Evolutionary conservation across 2,113 vertebrate genomes (phyloP), one percentile per base, ranked within the genome.

Genomic region (Glaucomys volans): DNA sequence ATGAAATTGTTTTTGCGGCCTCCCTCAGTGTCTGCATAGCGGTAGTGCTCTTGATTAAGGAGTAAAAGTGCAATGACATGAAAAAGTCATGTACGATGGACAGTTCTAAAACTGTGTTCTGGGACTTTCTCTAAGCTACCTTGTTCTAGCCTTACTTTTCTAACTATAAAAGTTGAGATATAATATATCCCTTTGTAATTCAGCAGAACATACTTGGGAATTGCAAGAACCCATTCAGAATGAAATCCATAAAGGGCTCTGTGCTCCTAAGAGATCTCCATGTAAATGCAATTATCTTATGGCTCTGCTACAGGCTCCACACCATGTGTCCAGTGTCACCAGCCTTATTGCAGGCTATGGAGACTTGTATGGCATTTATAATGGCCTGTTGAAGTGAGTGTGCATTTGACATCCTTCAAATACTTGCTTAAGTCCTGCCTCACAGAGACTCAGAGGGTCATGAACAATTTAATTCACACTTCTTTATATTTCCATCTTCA

Each of bases 401-500:
- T 71, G 50, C 28, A 74, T 72, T 50, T 96, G 96, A 98, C 96
- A 95, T 96, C 97, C 92, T 97, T 94, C 94, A 95, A 54, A 90
- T 90, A 64, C 90, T 94, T 96, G 84, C 76, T 79, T 94, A 97
- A 97, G 44, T 62, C 95, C 96, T 18, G 37, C 95, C 0, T 83
- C 84, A 1, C 64, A 16, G 87, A 85, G 97, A 88, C 96, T 52
- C 66, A 91, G 76, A 76, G 90, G 97, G 93, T 85, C 87, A 94
- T 71, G 80, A 95, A 67, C 92, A 79, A 59, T 96, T 98, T 98
- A 97, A 96, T 84, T 59, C 22, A 82, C 81, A 93, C 11, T 40
- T 69, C 20, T 98, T 97, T 96, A 89, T 77, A 67, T 92, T 98
- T 97, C 97, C 74, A 94, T 47, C 81, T 91, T 96, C 95, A 87